Percentiles rank a stretch among this genome's conserved stretches.
Evolutionary conservation across 1,140 invertebrate species (phyloP).

Genomic region (Drosophila seguyi): DNA sequence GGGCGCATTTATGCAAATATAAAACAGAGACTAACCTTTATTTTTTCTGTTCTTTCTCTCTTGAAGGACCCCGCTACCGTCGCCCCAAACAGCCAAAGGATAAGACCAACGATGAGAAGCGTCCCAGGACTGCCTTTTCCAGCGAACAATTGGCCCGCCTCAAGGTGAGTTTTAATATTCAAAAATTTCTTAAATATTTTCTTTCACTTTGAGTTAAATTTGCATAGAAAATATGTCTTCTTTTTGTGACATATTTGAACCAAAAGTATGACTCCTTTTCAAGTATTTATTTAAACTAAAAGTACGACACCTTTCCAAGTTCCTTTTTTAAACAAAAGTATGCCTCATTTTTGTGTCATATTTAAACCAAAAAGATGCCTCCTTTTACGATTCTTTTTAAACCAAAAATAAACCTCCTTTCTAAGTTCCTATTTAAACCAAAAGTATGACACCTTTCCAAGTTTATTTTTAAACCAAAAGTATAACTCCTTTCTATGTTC

Average conservation of each 20-base stretch:
- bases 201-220: no score
- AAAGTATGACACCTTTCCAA: conserved; percentile 55
- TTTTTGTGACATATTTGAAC: no score
- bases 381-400: no score
- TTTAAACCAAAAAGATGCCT: conserved; percentile 59
- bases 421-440: conserved; percentile 70
- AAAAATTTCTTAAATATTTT: no score
- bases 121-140: conserved; percentile 97
- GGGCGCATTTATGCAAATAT: conserved; percentile 41
- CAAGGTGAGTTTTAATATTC: conserved; percentile 86
- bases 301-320: conserved; percentile 55
- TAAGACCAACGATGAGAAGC: conserved; percentile 91
- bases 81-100: conserved; percentile 90
- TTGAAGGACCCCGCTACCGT: conserved; percentile 93
- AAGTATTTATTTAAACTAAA: no score
- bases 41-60: conserved; percentile 47
- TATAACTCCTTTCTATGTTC: conserved; percentile 50
- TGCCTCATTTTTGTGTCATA: conserved; percentile 63
- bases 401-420: no score
- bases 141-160: conserved; percentile 94
- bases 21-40: conserved; percentile 59
- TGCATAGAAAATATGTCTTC: no score
- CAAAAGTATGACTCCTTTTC: no score
- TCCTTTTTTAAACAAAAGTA: conserved; percentile 60
- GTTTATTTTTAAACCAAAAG: conserved; percentile 73